Evolutionary conservation across 2,797 vertebrate species (phyloP).

Genomic region (Buphagus erythrorhynchus): DNA sequence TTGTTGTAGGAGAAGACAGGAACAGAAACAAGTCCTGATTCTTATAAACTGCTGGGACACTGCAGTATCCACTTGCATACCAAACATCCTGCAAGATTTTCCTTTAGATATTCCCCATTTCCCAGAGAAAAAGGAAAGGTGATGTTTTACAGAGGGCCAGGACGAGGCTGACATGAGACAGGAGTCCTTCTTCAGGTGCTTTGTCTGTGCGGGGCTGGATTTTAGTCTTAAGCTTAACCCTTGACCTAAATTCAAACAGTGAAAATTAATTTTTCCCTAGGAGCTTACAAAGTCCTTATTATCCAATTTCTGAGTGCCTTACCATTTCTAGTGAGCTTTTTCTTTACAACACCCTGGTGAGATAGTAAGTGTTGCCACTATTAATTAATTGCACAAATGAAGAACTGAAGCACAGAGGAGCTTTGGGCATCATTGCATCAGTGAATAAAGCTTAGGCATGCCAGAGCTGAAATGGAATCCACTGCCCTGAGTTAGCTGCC

Average conservation of each 20-base stretch:
- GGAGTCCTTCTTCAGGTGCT: neutral
- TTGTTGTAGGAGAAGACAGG: neutral
- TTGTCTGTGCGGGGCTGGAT: neutral
- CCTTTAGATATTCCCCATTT: neutral
- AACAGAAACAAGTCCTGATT: neutral
- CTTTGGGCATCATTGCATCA: neutral
- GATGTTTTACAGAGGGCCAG: neutral
- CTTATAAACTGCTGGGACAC: neutral
- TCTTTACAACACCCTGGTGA: neutral
- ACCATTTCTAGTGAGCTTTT: neutral
- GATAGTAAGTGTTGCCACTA: neutral
- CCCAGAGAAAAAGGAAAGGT: neutral
- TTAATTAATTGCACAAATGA: neutral
- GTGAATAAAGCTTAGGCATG: neutral
- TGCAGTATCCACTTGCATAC: neutral
- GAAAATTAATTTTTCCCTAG: neutral
- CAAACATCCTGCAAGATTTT: neutral
- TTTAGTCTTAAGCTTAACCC: neutral
- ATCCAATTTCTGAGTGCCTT: neutral
- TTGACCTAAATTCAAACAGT: neutral
- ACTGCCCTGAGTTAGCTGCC: neutral
- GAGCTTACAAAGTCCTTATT: neutral
- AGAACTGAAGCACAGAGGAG: neutral
- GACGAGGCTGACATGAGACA: fast-evolving
- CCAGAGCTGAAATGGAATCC: neutral